Base-by-base conservation (phyloP, 2,113 vertebrate species). In the Genyomyrus donnyi region DNA sequence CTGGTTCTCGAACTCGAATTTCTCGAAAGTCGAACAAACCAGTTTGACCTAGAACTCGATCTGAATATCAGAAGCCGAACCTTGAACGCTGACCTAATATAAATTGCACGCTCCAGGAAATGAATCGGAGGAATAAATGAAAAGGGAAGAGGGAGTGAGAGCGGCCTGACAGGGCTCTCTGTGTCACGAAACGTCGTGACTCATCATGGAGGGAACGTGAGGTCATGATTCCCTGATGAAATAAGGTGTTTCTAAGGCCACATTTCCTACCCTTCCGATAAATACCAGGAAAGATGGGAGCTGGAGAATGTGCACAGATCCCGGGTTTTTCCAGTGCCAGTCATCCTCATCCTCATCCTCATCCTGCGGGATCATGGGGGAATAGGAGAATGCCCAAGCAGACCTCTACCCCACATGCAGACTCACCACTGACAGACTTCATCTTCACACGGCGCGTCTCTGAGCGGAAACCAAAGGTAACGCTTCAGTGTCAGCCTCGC, bases 201-300 rank as follows among this genome's bases (percentile, higher is more conserved):
- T 80, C 88, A 80, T 70, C 31, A 48, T n/a, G 13, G 66, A 52
- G 88, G 49, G 88, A 70, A 80, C 45, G 19, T 53, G 88, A 89
- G 27, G 88, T 89, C 88, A 89, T 77, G 31, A 46, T 35, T 80
- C 46, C 58, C 39, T 31, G 35, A 88, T 39, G 87, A 66, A 70
- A 31, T n/a, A 46, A 58, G 11, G 10, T 31, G 62, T 9, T 31
- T 74, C 42, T 42, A 31, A 85, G 84, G 84, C 62, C 15, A 48
- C 27, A 42, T 31, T 7, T 24, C 42, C 48, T 39, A 50, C 48
- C 21, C 24, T 52, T 45, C 62, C 35, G 27, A 52, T 77, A 77
- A 89, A 46, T 89, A n/a, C 21, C 31, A 31, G 62, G 88, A 49
- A 50, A 80, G 31, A 21, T 24, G 11, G 15, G 24, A 27, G 62